phyloP scores from a whole-genome alignment of 2,888 invertebrate species.

The Pterostichus madidus region DNA sequence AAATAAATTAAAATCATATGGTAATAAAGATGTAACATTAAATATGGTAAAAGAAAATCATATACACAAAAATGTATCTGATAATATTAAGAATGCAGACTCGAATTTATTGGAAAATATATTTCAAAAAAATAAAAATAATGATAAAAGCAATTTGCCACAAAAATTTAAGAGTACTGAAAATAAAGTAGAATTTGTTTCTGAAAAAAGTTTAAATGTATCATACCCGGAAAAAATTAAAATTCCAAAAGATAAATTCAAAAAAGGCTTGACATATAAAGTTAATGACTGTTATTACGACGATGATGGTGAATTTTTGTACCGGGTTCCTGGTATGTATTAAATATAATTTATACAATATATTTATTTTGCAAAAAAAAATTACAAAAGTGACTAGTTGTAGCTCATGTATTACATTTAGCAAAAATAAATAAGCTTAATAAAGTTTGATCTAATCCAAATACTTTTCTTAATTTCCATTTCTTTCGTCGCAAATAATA shows the following conservation, averaged over 20 bases:
- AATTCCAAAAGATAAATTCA: constrained; percentile 84
- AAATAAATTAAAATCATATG: constrained; percentile 31
- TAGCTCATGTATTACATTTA: constrained; percentile 69
- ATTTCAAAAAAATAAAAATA: not conserved
- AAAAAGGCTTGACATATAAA: constrained; percentile 84
- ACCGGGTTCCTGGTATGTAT: constrained; percentile 86
- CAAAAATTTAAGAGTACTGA: not conserved
- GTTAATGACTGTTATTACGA: constrained; percentile 90
- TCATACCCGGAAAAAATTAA: constrained; percentile 82
- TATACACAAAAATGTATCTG: constrained; percentile 4
- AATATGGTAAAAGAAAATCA: not conserved
- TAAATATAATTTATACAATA: constrained; percentile 69
- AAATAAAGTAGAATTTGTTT: not conserved
- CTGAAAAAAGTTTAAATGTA: constrained; percentile 4
- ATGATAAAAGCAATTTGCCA: not conserved
- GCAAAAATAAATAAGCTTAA: constrained; percentile 71
- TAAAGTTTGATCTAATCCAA: constrained; percentile 67
- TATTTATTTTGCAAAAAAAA: constrained; percentile 58
- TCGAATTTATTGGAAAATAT: constrained; percentile 8
- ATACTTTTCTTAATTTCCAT: not conserved
- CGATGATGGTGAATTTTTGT: constrained; percentile 88
- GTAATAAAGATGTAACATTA: constrained; percentile 31
- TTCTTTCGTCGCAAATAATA: constrained; percentile 4
- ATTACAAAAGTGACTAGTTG: constrained; percentile 66
- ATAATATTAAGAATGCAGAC: not conserved